Evolutionary conservation across 2,113 vertebrate genomes (phyloP).

Genomic region (Petroica traversi): DNA sequence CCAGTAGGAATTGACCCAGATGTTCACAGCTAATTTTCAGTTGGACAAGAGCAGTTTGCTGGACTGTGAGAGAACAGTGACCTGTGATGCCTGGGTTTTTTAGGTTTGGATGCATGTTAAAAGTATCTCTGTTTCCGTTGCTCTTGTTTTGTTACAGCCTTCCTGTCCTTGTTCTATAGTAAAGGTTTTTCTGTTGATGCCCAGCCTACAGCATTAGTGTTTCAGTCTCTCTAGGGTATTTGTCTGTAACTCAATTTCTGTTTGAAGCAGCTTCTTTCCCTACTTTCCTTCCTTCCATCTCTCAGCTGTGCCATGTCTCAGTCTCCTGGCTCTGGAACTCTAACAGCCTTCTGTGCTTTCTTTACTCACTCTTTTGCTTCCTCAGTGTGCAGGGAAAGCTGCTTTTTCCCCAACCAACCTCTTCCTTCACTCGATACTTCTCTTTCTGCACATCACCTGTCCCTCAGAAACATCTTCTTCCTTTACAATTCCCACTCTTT

Average conservation of each 20-base stretch:
- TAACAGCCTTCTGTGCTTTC: slow-evolving; percentile 66
- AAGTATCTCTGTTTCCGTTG: slow-evolving; percentile 70
- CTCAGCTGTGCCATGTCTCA: slow-evolving; percentile 74
- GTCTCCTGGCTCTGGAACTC: slow-evolving; percentile 50
- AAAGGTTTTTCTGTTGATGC: slow-evolving; percentile 61
- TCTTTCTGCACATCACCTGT: slow-evolving; percentile 53
- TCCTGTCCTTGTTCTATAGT: slow-evolving; percentile 56
- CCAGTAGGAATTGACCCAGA: not conserved
- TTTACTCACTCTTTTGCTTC: slow-evolving; percentile 73
- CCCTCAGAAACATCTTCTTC: slow-evolving; percentile 59
- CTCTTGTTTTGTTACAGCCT: slow-evolving; percentile 51
- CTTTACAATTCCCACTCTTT: slow-evolving; percentile 72
- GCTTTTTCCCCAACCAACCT: slow-evolving; percentile 46
- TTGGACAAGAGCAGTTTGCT: not conserved
- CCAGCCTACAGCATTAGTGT: slow-evolving; percentile 68
- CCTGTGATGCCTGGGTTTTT: slow-evolving; percentile 35
- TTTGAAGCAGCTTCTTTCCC: slow-evolving; percentile 71
- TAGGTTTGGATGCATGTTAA: slow-evolving; percentile 74
- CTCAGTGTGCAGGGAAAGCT: slow-evolving; percentile 70
- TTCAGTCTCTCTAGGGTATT: slow-evolving; percentile 67
- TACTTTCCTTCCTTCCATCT: slow-evolving; percentile 64
- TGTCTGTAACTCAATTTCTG: slow-evolving; percentile 69
- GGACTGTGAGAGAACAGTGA: slow-evolving; percentile 16
- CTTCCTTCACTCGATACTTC: slow-evolving; percentile 25
- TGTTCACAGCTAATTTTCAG: not conserved